Conservation (phyloP, 1,140 invertebrate species). For the Zaprionus camerounensis region DNA sequence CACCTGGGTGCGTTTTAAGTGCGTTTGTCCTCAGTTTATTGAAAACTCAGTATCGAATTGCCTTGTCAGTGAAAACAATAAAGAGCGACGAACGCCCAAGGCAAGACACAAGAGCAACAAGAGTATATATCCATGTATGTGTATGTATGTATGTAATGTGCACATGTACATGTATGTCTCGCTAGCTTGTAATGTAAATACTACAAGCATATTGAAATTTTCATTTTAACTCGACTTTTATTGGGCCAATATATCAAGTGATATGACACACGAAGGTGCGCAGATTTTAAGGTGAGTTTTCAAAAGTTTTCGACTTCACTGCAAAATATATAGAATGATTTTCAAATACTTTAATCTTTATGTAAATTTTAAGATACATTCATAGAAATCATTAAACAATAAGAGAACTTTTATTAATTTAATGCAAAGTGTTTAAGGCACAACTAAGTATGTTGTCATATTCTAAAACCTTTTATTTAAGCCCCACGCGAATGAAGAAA, state of each 20-base stretch:
- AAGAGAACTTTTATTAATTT: too few relatives aligned
- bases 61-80: constrained; percentile 16
- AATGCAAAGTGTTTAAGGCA: too few relatives aligned
- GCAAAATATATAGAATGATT: too few relatives aligned
- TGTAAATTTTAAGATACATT: too few relatives aligned
- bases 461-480: too few relatives aligned
- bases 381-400: too few relatives aligned
- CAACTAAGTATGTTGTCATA: too few relatives aligned
- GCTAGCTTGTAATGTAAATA: not conserved
- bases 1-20: constrained; percentile 40
- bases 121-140: not conserved
- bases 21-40: constrained; percentile 41
- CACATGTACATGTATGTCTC: not conserved
- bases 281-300: not conserved
- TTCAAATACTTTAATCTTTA: too few relatives aligned
- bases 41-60: constrained; percentile 53
- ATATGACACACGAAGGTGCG: not conserved
- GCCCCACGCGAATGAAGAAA: too few relatives aligned
- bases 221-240: constrained; percentile 1
- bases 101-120: constrained; percentile 1
- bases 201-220: constrained; percentile 22
- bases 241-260: not conserved
- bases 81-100: constrained; percentile 14
- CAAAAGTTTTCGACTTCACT: too few relatives aligned
- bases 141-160: not conserved